These are phyloP conservation scores for Embiotoca jacksoni DNA, from an alignment of 2,113 vertebrate genomes.

Conservation along the genomic window DNA sequence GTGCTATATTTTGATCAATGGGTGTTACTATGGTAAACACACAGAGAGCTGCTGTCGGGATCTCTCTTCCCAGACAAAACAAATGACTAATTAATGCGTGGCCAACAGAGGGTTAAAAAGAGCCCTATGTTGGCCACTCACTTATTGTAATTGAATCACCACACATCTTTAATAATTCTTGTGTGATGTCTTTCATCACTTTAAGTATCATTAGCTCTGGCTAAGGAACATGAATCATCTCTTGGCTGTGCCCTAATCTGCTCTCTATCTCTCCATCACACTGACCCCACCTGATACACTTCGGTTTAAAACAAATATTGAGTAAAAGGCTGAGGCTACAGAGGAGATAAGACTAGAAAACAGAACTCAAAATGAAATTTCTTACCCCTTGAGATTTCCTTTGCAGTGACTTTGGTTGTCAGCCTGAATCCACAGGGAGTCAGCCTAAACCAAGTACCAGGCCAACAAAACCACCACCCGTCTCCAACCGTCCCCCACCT, in stretches of 20 bases:
- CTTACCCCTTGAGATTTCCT: slow-evolving; percentile 79
- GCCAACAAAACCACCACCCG: slow-evolving; percentile 74
- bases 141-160: slow-evolving; percentile 21
- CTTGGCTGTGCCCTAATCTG: slow-evolving; percentile 11
- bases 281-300: slow-evolving; percentile 26
- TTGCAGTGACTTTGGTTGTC: slow-evolving; percentile 75
- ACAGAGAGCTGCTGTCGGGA: not conserved
- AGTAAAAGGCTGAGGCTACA: slow-evolving; percentile 9
- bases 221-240: slow-evolving; percentile 34
- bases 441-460: slow-evolving; percentile 78
- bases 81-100: not conserved
- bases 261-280: slow-evolving; percentile 11
- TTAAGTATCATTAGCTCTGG: slow-evolving; percentile 32
- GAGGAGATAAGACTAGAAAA: slow-evolving; percentile 1
- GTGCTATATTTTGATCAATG: slow-evolving; percentile 26
- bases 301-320: slow-evolving; percentile 9
- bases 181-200: slow-evolving; percentile 31
- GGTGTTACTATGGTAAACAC: slow-evolving; percentile 30
- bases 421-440: slow-evolving; percentile 81
- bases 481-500: slow-evolving; percentile 73
- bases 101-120: not conserved
- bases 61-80: not conserved
- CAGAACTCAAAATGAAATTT: slow-evolving; percentile 36
- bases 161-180: slow-evolving; percentile 4
- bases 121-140: slow-evolving; percentile 10